A percentile compares a stretch with the other conserved stretches of the same genome.
Conservation (phyloP, 2,888 invertebrate genomes). For the Tenthredo livida region DNA sequence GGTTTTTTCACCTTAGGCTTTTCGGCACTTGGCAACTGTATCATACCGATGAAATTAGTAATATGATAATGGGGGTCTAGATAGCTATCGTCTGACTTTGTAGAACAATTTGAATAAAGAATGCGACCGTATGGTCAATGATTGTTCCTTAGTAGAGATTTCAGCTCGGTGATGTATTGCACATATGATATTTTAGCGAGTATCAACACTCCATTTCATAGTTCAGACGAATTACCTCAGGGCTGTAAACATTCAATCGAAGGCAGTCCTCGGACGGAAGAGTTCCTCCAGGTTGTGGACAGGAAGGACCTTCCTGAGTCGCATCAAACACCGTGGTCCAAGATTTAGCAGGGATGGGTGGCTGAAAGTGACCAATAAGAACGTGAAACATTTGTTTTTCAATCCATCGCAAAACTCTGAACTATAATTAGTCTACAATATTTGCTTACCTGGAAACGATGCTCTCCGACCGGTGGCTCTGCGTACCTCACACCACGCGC, state of each 20-base stretch:
- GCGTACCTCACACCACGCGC: slow-evolving; percentile 69
- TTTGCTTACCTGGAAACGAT: slow-evolving; percentile 65
- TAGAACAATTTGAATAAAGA: not conserved
- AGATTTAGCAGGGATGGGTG: slow-evolving; percentile 79
- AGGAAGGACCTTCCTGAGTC: slow-evolving; percentile 81
- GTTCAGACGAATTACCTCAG: slow-evolving; percentile 69
- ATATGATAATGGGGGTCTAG: not conserved
- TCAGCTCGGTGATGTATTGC: not conserved
- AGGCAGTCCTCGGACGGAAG: slow-evolving; percentile 83
- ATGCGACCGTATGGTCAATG: not conserved
- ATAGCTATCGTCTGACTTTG: not conserved
- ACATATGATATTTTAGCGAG: not conserved
- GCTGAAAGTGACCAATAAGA: slow-evolving; percentile 69
- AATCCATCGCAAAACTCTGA: not conserved
- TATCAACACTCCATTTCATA: not conserved
- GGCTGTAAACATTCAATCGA: slow-evolving; percentile 83
- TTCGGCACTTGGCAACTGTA: not conserved
- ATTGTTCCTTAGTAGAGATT: not conserved
- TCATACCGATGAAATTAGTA: not conserved
- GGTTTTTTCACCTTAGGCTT: slow-evolving; percentile 74
- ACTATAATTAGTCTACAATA: not conserved
- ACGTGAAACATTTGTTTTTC: not conserved
- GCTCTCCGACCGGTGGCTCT: slow-evolving; percentile 65
- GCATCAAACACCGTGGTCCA: slow-evolving; percentile 81
- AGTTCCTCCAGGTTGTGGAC: slow-evolving; percentile 77